A percentile compares a stretch with the other conserved stretches of the same genome.
Conservation (phyloP, 1,140 invertebrate species). For the Anoplophora glabripennis region DNA sequence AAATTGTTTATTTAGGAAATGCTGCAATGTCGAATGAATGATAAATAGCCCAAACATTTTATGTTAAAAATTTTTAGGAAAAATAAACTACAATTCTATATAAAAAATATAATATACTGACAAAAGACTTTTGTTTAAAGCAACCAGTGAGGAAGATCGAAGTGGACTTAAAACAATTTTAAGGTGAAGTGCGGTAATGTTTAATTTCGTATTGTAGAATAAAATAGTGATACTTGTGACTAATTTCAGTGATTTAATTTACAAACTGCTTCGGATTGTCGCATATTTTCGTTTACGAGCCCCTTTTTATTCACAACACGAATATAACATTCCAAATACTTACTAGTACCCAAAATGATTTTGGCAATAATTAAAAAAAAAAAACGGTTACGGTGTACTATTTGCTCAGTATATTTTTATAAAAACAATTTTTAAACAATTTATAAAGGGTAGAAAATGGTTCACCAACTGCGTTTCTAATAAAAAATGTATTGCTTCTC, state of each 20-base stretch:
- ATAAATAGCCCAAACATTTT: constrained; percentile 43
- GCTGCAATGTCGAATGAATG: constrained; percentile 35
- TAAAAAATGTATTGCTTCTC: constrained; percentile 4
- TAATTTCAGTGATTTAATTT: constrained; percentile 40
- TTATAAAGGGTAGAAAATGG: constrained; percentile 43
- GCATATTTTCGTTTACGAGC: constrained; percentile 27
- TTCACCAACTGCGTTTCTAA: constrained; percentile 35
- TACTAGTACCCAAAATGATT: constrained; percentile 12
- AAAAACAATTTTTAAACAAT: constrained; percentile 32
- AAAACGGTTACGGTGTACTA: constrained; percentile 39
- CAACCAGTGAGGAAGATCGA: constrained; percentile 29
- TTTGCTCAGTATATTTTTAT: constrained; percentile 47
- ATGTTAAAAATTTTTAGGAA: constrained; percentile 44
- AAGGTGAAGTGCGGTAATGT: constrained; percentile 41
- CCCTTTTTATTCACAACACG: constrained; percentile 13
- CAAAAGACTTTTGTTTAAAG: constrained; percentile 36
- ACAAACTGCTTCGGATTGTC: constrained; percentile 29
- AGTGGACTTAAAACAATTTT: constrained; percentile 40
- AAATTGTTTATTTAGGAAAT: constrained; percentile 38
- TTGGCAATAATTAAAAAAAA: constrained; percentile 3
- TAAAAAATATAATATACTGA: constrained; percentile 38
- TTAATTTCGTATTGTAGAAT: constrained; percentile 44
- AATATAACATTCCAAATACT: constrained; percentile 21
- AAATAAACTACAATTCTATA: constrained; percentile 43
- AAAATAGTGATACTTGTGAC: constrained; percentile 45